phyloP scores from a whole-genome alignment of 2,113 vertebrate genomes.

The Pomatostomus ruficeps region DNA sequence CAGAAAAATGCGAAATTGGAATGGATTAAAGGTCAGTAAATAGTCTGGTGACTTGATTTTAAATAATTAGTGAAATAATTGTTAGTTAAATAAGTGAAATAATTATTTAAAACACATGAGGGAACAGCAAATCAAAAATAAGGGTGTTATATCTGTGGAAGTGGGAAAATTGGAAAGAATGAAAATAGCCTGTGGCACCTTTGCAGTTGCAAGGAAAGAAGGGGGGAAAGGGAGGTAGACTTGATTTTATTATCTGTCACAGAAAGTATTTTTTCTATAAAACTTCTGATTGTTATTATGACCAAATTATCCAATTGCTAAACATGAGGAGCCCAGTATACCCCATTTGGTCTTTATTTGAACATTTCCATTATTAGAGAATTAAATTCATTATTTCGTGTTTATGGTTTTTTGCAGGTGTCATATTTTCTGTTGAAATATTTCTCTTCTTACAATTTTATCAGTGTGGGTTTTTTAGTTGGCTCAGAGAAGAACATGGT shows the following conservation, averaged over 20 bases:
- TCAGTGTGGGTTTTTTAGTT: not conserved
- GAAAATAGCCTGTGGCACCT: not conserved
- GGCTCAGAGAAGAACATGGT: not conserved
- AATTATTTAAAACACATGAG: not conserved
- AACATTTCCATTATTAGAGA: not conserved
- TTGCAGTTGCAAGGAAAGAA: not conserved
- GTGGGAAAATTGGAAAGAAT: not conserved
- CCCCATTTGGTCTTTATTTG: not conserved
- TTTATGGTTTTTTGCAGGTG: not conserved
- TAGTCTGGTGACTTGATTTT: not conserved
- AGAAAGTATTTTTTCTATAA: no score
- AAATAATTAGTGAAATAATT: no score
- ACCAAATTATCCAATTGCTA: not conserved
- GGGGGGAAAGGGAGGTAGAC: accelerated
- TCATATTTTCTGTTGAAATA: not conserved
- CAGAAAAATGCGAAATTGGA: not conserved
- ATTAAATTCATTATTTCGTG: not conserved
- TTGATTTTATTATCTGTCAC: no score
- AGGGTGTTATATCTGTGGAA: not conserved
- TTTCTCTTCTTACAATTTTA: not conserved
- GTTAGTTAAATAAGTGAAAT: no score
- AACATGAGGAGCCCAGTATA: not conserved
- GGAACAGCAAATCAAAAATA: not conserved
- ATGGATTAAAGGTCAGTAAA: not conserved
- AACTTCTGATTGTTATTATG: not conserved